phyloP scores from a whole-genome alignment of 2,888 invertebrate species.

The Autographa pulchrina region DNA sequence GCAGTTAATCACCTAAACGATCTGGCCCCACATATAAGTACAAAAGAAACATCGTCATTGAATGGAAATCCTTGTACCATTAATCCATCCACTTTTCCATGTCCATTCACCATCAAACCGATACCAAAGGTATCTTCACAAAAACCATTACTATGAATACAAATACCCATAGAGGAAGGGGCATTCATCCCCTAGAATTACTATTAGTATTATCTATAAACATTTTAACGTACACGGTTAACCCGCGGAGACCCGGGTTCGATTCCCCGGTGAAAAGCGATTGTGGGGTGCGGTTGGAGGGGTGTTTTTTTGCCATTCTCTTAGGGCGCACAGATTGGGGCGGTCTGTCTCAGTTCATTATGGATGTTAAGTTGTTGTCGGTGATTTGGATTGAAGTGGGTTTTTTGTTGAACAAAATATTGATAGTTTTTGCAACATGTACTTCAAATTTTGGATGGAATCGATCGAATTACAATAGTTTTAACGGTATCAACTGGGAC shows the following conservation, averaged over 20 bases:
- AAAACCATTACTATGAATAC: constrained; percentile 81
- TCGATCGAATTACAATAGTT: constrained; percentile 1
- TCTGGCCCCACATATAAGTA: constrained; percentile 58
- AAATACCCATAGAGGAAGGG: constrained; percentile 80
- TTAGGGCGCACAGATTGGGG: constrained; percentile 81
- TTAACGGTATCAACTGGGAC: background rate
- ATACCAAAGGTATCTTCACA: constrained; percentile 75
- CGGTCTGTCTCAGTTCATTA: constrained; percentile 80
- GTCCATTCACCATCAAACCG: constrained; percentile 74
- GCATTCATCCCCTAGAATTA: constrained; percentile 79
- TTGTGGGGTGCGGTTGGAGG: constrained; percentile 77
- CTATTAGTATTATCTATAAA: constrained; percentile 89
- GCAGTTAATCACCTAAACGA: constrained; percentile 59
- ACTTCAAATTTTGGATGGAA: background rate
- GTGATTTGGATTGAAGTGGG: constrained; percentile 70
- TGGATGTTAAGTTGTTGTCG: constrained; percentile 79
- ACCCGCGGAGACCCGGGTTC: constrained; percentile 86
- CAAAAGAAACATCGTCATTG: constrained; percentile 60
- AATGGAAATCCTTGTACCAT: constrained; percentile 63
- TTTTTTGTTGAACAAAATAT: constrained; percentile 52
- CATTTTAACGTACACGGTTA: constrained; percentile 88
- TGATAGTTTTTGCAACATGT: constrained; percentile 39
- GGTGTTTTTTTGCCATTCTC: constrained; percentile 79
- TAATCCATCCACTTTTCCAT: constrained; percentile 69
- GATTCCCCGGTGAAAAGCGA: constrained; percentile 81